Conservation (phyloP, 1,140 invertebrate species). For the Leptoteleia sp. region DNA sequence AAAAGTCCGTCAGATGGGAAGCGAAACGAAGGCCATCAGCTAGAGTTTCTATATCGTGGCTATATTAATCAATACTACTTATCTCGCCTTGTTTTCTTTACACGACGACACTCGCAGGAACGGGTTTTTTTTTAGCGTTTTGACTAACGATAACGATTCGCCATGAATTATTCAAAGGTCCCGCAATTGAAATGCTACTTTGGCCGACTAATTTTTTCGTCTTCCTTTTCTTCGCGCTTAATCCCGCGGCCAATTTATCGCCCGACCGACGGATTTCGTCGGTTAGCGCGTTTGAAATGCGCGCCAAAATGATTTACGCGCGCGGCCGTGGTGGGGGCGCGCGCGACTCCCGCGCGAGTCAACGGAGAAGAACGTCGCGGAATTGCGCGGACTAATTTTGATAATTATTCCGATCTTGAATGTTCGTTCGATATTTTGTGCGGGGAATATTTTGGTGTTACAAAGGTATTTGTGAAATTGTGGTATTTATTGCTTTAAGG, state of each 20-base stretch:
- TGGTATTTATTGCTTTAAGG: too few species aligned
- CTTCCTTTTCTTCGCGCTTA: too few species aligned
- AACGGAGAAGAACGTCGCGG: too few species aligned
- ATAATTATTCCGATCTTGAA: too few species aligned
- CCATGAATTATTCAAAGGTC: conserved; percentile 53
- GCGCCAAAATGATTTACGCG: conserved; percentile 30
- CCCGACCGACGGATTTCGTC: conserved; percentile 8
- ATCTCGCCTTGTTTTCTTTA: conserved; percentile 60
- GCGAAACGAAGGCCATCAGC: conserved; percentile 52
- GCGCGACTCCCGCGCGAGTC: too few species aligned
- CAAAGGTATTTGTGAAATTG: too few species aligned
- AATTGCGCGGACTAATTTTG: too few species aligned
- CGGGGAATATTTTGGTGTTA: too few species aligned
- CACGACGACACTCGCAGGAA: conserved; percentile 36
- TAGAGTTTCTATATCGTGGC: conserved; percentile 49
- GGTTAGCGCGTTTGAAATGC: conserved; percentile 14
- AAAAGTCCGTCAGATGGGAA: conserved; percentile 60
- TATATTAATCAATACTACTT: conserved; percentile 64
- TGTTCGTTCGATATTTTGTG: too few species aligned
- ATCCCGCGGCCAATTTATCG: conserved; percentile 15
- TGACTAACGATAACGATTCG: conserved; percentile 54
- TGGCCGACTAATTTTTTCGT: conserved; percentile 18
- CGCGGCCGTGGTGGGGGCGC: too few species aligned
- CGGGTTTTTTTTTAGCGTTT: conserved; percentile 43
- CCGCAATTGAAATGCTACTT: conserved; percentile 39